Percentiles rank a stretch among this genome's conserved stretches.
These are phyloP conservation scores for Stenichneumon culpator DNA, from an alignment of 2,888 invertebrate species.

Conservation along the genomic window DNA sequence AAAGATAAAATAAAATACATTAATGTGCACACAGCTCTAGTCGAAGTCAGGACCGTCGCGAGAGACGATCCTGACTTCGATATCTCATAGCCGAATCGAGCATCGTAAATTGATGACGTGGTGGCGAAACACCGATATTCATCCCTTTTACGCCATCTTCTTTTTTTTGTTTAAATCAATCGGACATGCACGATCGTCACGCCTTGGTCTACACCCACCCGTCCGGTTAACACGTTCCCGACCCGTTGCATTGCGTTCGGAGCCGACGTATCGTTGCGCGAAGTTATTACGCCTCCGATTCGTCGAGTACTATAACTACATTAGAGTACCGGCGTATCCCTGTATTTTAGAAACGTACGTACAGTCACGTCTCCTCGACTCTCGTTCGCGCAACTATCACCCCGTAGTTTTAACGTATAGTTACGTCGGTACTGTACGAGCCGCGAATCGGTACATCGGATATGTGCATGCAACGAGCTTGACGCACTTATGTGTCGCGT, in stretches of 20 bases:
- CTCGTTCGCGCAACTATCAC: conserved; percentile 59
- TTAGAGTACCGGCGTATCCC: conserved; percentile 27
- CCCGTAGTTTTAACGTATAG: conserved; percentile 49
- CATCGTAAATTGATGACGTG: too few species aligned
- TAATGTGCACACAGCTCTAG: too few species aligned
- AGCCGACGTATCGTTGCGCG: conserved; percentile 46
- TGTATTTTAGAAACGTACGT: background rate
- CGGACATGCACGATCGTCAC: conserved; percentile 26
- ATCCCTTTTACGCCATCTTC: background rate
- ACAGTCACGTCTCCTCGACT: conserved; percentile 43
- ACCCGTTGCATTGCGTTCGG: conserved; percentile 24
- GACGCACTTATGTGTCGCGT: conserved; percentile 62
- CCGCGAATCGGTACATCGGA: conserved; percentile 3
- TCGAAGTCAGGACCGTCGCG: too few species aligned
- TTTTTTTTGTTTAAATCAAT: background rate
- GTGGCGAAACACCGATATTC: background rate
- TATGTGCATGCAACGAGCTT: conserved; percentile 32
- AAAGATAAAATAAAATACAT: too few species aligned
- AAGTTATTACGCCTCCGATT: conserved; percentile 62
- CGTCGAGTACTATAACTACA: conserved; percentile 45
- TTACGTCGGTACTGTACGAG: conserved; percentile 17
- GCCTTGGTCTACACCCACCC: conserved; percentile 6
- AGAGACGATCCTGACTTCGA: too few species aligned
- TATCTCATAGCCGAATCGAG: too few species aligned
- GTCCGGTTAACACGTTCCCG: conserved; percentile 27